Conservation (phyloP, 2,113 vertebrate genomes). For the Garra rufa region DNA sequence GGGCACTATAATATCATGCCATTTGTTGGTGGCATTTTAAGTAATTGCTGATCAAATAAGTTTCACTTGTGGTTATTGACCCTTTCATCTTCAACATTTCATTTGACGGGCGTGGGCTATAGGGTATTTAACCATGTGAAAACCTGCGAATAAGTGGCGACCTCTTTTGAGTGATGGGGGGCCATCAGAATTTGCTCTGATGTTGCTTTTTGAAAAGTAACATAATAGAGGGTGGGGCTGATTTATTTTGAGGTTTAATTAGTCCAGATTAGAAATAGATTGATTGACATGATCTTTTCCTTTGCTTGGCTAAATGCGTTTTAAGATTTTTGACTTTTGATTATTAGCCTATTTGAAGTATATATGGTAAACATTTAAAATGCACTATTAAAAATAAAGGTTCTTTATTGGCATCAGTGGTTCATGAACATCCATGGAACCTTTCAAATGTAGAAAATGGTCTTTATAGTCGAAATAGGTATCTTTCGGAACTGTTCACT, state of each 20-base stretch:
- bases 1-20: not conserved
- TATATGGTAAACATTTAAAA: not conserved
- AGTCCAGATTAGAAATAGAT: slow-evolving; percentile 35
- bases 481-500: too few relatives aligned
- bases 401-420: too few relatives aligned
- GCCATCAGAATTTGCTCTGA: slow-evolving; percentile 40
- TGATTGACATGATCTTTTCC: slow-evolving; percentile 37
- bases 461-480: too few relatives aligned
- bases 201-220: slow-evolving; percentile 35
- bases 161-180: slow-evolving; percentile 53
- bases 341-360: not conserved
- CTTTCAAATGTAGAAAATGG: too few relatives aligned
- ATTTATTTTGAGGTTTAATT: slow-evolving; percentile 29
- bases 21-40: not conserved
- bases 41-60: slow-evolving; percentile 39
- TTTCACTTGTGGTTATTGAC: slow-evolving; percentile 23
- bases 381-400: too few relatives aligned
- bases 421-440: too few relatives aligned
- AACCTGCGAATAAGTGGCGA: slow-evolving; percentile 18
- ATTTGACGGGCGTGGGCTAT: slow-evolving; percentile 30
- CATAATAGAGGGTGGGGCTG: slow-evolving; percentile 43
- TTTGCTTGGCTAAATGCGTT: slow-evolving; percentile 22
- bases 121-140: slow-evolving; percentile 37
- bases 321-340: not conserved
- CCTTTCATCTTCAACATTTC: slow-evolving; percentile 17